Conservation (phyloP, 2,797 vertebrate genomes). For the Gambelia wislizenii region DNA sequence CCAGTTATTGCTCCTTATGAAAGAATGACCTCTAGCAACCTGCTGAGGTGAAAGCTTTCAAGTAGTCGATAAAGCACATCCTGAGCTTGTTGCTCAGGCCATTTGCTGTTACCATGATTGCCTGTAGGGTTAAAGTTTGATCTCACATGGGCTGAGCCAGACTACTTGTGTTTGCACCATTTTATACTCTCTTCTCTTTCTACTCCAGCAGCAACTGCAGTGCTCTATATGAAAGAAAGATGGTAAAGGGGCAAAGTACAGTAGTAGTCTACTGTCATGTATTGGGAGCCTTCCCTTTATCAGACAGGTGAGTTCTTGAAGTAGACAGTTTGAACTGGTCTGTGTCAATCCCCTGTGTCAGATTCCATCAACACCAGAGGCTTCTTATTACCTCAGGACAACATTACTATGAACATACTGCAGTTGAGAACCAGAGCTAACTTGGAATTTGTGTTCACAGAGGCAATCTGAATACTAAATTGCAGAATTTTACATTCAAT, state of each 20-base stretch:
- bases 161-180: background rate
- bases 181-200: background rate
- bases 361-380: background rate
- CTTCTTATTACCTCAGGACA: background rate
- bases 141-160: background rate
- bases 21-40: slow-evolving; percentile 54
- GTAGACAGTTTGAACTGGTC: background rate
- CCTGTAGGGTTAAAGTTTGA: slow-evolving; percentile 35
- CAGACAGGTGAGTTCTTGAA: slow-evolving; percentile 39
- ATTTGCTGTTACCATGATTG: slow-evolving; percentile 42
- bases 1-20: slow-evolving; percentile 61
- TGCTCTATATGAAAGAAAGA: background rate
- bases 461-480: background rate
- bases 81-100: slow-evolving; percentile 42
- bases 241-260: background rate
- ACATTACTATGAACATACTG: background rate
- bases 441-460: background rate
- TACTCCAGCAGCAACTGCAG: rapidly evolving
- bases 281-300: slow-evolving; percentile 29
- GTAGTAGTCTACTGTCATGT: background rate
- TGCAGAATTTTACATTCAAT: background rate
- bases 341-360: background rate
- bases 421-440: background rate
- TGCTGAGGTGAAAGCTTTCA: slow-evolving; percentile 65
- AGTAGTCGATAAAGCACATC: slow-evolving; percentile 27